phyloP scores from a whole-genome alignment of 2,797 vertebrate genomes.

The Leptatherina wallacei region DNA sequence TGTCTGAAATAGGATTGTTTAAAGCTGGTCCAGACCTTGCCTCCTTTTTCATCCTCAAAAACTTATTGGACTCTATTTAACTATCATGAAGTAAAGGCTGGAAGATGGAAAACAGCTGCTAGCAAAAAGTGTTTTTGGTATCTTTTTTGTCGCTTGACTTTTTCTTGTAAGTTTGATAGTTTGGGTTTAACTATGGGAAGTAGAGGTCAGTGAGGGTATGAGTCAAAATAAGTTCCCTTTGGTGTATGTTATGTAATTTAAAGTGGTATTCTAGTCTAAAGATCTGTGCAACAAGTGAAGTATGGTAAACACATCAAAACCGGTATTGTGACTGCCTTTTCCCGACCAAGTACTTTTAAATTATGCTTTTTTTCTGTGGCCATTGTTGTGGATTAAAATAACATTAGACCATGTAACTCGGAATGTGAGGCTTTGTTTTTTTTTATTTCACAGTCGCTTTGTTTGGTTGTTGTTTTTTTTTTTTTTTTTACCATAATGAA shows the following conservation, averaged over 20 bases:
- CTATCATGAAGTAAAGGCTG: constrained; percentile 74
- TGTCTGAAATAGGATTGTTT: constrained; percentile 78
- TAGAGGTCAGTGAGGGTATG: constrained; percentile 40
- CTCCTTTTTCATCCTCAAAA: constrained; percentile 68
- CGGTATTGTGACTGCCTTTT: constrained; percentile 56
- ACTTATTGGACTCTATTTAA: constrained; percentile 77
- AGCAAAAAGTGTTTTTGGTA: constrained; percentile 52
- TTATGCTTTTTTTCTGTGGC: constrained; percentile 57
- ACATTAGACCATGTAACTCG: constrained; percentile 67
- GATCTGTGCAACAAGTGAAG: constrained; percentile 55
- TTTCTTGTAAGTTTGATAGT: constrained; percentile 57
- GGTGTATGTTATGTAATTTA: constrained; percentile 49
- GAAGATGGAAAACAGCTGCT: constrained; percentile 81
- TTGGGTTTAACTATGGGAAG: constrained; percentile 48
- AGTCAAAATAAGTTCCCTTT: constrained; percentile 54
- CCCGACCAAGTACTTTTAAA: constrained; percentile 70
- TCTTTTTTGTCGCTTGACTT: constrained; percentile 43
- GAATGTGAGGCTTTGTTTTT: constrained; percentile 69
- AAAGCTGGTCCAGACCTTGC: constrained; percentile 76
- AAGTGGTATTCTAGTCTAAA: constrained; percentile 26
- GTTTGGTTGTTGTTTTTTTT: constrained; percentile 59
- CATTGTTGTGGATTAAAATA: constrained; percentile 72
- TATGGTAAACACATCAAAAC: constrained; percentile 63
- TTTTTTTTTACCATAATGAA: constrained; percentile 75
- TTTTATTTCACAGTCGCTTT: constrained; percentile 71